These are phyloP conservation scores for Chymomyza procnemis DNA, from an alignment of 2,888 invertebrate genomes.

Conservation along the genomic window DNA sequence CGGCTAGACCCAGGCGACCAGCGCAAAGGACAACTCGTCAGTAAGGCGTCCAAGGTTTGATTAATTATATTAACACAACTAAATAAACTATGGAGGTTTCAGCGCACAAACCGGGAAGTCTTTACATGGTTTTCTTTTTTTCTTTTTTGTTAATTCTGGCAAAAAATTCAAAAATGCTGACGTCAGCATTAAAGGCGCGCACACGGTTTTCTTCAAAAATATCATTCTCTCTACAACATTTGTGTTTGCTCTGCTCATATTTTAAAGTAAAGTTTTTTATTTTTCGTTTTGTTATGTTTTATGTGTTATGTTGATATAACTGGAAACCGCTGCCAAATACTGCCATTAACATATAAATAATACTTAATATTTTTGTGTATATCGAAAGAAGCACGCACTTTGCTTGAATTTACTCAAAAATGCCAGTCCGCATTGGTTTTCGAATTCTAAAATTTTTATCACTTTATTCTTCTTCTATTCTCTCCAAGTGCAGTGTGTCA, in stretches of 20 bases:
- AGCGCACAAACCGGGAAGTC: not conserved
- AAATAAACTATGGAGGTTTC: not conserved
- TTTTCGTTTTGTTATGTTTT: not conserved
- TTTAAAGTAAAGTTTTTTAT: too few relatives aligned
- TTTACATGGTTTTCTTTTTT: not conserved
- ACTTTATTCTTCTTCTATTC: not conserved
- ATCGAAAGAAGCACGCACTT: slow-evolving; percentile 30
- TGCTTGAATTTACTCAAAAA: slow-evolving; percentile 1
- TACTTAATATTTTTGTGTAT: not conserved
- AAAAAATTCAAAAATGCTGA: not conserved
- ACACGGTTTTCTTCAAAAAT: not conserved
- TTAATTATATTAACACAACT: not conserved
- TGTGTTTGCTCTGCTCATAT: too few relatives aligned
- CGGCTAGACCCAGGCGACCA: not conserved
- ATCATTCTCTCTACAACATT: not conserved
- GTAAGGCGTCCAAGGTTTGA: not conserved
- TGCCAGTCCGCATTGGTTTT: slow-evolving; percentile 19
- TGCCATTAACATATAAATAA: not conserved
- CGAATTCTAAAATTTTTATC: not conserved
- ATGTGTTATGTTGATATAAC: not conserved
- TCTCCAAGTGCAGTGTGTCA: not conserved
- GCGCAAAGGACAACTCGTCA: not conserved
- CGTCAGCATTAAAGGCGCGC: not conserved
- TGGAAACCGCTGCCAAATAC: not conserved
- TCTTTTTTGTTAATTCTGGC: too few relatives aligned